Evolutionary conservation across 2,113 vertebrate species (phyloP).

Genomic region (Chloroceryle aenea): DNA sequence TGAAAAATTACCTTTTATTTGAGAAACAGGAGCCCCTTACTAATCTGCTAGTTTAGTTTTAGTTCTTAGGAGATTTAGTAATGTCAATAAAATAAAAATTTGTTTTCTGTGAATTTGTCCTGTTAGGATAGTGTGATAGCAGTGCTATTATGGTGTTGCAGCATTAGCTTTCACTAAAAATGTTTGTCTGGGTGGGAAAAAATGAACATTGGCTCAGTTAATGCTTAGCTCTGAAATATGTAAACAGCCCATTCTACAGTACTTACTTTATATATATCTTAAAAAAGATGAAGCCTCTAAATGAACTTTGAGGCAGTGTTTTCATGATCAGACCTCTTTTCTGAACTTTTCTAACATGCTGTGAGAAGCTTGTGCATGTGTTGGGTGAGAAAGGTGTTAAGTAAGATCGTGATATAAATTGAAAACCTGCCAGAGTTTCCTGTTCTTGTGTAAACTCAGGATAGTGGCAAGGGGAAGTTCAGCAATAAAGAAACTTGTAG

Average conservation of each 20-base stretch:
- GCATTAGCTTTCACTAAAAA: not conserved
- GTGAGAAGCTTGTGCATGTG: not conserved
- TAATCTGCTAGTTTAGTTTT: not conserved
- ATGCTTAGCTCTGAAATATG: not conserved
- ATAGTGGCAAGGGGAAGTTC: not conserved
- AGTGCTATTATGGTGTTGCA: not conserved
- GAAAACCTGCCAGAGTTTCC: not conserved
- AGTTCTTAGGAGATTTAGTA: not conserved
- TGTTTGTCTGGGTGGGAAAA: not conserved
- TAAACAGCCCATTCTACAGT: not conserved
- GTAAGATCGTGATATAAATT: not conserved
- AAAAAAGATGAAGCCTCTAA: not conserved
- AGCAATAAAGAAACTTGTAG: slow-evolving; percentile 26
- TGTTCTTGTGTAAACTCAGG: not conserved
- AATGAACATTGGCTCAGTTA: not conserved
- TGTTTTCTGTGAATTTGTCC: not conserved
- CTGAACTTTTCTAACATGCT: not conserved
- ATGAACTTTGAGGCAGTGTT: not conserved
- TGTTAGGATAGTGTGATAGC: not conserved
- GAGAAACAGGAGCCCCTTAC: not conserved
- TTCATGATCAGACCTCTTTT: not conserved
- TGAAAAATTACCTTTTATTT: not conserved
- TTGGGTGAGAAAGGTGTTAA: not conserved
- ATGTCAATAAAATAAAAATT: not conserved
- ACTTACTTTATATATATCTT: not conserved